phyloP scores from a whole-genome alignment of 2,888 invertebrate genomes.

The Seladonia tumulorum region DNA sequence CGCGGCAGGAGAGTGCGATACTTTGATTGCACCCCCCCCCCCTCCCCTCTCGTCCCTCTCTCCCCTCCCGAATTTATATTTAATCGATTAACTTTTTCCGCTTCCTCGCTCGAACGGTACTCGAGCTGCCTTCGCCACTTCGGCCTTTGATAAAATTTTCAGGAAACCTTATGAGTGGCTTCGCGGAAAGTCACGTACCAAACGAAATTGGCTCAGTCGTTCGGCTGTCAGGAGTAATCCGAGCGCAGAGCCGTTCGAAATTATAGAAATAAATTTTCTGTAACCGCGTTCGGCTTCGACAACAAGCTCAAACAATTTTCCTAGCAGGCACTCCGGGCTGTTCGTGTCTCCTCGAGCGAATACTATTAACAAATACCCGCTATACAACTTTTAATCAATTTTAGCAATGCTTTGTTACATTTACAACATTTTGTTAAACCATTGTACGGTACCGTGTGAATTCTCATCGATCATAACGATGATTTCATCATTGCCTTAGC shows the following conservation, averaged over 20 bases:
- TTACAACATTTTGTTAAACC: too few species aligned
- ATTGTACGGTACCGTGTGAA: too few species aligned
- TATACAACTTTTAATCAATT: not conserved
- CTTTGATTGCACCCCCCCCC: not conserved
- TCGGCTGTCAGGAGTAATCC: not conserved
- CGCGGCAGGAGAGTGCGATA: not conserved
- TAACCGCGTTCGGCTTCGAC: not conserved
- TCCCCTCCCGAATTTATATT: not conserved
- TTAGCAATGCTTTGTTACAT: not conserved
- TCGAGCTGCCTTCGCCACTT: not conserved
- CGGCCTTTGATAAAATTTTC: conserved; percentile 26
- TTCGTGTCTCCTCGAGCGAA: not conserved
- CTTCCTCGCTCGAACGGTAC: conserved; percentile 4
- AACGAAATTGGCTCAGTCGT: conserved; percentile 26
- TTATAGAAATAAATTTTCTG: conserved; percentile 9
- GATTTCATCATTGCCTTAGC: too few species aligned
- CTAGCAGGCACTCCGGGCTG: not conserved
- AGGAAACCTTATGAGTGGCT: conserved; percentile 17
- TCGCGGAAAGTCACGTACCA: conserved; percentile 27
- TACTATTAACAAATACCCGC: not conserved
- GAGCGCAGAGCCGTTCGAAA: not conserved
- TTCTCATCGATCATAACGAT: too few species aligned
- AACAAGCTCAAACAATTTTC: not conserved
- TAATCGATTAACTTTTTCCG: conserved; percentile 15
- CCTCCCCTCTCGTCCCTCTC: too few species aligned